A percentile compares a stretch with the other conserved stretches of the same genome.
Evolutionary conservation across 92 coral and sea anemone species (phyloP).

Genomic region (Epizoanthus stellaris): DNA sequence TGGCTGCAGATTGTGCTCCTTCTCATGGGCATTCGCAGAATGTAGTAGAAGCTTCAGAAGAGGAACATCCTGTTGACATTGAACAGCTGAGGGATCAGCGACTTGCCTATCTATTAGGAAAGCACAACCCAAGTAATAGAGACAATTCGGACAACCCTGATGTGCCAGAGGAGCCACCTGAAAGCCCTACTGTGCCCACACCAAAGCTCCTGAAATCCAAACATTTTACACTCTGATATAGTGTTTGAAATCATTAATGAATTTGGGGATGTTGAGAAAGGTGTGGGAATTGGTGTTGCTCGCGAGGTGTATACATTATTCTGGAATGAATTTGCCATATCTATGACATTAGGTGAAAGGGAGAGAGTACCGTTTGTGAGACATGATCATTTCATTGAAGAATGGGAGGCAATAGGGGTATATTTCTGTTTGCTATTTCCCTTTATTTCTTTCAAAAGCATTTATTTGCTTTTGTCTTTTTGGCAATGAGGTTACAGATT

Average conservation of each 20-base stretch:
- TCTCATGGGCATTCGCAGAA: not conserved
- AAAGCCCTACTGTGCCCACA: too few species aligned
- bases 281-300: slow-evolving; percentile 43
- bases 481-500: slow-evolving; percentile 47
- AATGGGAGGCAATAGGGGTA: slow-evolving; percentile 74
- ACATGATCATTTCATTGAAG: slow-evolving; percentile 75
- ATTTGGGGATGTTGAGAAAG: slow-evolving; percentile 37
- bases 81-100: slow-evolving; percentile 51
- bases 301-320: slow-evolving; percentile 55
- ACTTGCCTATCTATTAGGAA: slow-evolving; percentile 41
- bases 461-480: slow-evolving; percentile 59
- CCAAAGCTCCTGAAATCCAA: not conserved
- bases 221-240: not conserved
- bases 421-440: slow-evolving; percentile 54
- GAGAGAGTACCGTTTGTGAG: slow-evolving; percentile 70
- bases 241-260: slow-evolving; percentile 54
- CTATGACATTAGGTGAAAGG: slow-evolving; percentile 58
- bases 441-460: slow-evolving; percentile 47
- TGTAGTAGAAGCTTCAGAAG: not conserved
- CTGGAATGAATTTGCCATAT: slow-evolving; percentile 48
- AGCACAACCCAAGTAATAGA: not conserved
- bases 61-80: slow-evolving; percentile 16
- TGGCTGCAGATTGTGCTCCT: not conserved
- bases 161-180: too few species aligned
- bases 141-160: too few species aligned